Evolutionary conservation across 2,888 invertebrate genomes (phyloP).

Genomic region (Plebejus argus): DNA sequence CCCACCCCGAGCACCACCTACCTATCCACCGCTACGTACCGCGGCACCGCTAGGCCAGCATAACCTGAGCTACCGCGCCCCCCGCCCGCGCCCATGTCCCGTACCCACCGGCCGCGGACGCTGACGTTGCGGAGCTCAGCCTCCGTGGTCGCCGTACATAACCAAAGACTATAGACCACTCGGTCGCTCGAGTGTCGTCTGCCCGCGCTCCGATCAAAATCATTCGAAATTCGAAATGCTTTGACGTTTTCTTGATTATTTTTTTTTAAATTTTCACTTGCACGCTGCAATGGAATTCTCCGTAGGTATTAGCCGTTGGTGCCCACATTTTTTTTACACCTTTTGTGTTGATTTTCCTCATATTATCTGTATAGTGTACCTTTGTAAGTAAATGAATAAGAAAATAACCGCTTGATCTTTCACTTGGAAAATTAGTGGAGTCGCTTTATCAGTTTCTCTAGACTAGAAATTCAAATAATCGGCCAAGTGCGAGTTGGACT

Average conservation of each 20-base stretch:
- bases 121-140: conserved; percentile 59
- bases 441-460: no score
- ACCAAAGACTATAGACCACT: conserved; percentile 69
- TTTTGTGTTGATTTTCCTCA: not conserved
- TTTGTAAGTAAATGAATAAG: not conserved
- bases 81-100: conserved; percentile 49
- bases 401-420: no score
- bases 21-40: conserved; percentile 75
- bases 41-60: conserved; percentile 74
- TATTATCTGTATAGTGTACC: not conserved
- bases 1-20: conserved; percentile 66
- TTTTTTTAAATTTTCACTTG: conserved; percentile 42
- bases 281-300: conserved; percentile 19
- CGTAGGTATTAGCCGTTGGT: not conserved
- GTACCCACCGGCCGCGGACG: conserved; percentile 51
- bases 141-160: conserved; percentile 58
- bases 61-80: conserved; percentile 56
- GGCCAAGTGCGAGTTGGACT: no score
- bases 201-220: conserved; percentile 74
- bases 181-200: conserved; percentile 75
- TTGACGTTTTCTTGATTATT: conserved; percentile 57
- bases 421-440: no score
- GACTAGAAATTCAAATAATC: no score
- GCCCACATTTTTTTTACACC: not conserved
- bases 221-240: conserved; percentile 71